Conservation (phyloP, 23 tunicate genomes). For the Trididemnum nubilum region DNA sequence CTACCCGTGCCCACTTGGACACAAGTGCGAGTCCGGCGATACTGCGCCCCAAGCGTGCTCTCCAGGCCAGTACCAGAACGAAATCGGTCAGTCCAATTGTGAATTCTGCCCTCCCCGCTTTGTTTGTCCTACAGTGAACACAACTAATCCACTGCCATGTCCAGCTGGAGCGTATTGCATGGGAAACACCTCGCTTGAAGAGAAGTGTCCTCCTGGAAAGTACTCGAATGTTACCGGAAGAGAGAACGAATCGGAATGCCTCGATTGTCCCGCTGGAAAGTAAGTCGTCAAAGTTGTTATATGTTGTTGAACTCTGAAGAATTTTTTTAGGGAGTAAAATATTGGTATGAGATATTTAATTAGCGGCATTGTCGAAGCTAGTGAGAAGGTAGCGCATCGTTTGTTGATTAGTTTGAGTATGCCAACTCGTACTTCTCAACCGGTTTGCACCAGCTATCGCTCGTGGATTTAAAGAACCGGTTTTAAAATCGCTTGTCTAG, state of each 20-base stretch:
- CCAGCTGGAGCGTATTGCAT: slow-evolving; percentile 76
- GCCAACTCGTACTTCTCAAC: too few relatives aligned
- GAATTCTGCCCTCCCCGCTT: slow-evolving; percentile 56
- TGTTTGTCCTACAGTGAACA: slow-evolving; percentile 53
- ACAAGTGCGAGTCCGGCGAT: slow-evolving; percentile 47
- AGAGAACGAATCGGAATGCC: slow-evolving; percentile 31
- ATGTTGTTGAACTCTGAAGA: not conserved
- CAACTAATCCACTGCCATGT: slow-evolving; percentile 49
- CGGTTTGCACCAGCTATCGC: too few relatives aligned
- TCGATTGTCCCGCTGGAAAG: slow-evolving; percentile 86
- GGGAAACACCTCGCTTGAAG: not conserved
- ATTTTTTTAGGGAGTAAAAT: too few relatives aligned
- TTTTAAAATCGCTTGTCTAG: too few relatives aligned
- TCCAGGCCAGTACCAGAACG: slow-evolving; percentile 56
- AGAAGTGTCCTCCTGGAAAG: slow-evolving; percentile 60
- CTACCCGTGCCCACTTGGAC: slow-evolving; percentile 78
- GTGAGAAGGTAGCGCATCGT: too few relatives aligned
- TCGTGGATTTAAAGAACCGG: too few relatives aligned
- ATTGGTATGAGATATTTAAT: too few relatives aligned
- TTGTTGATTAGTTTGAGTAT: too few relatives aligned
- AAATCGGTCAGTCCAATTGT: slow-evolving; percentile 42
- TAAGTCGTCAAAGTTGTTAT: slow-evolving; percentile 30
- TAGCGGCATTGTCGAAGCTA: too few relatives aligned
- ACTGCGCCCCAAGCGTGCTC: slow-evolving; percentile 26
- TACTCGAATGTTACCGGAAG: slow-evolving; percentile 55